These are phyloP conservation scores for Scytalopus superciliaris DNA, from an alignment of 2,113 vertebrate species.

Conservation along the genomic window DNA sequence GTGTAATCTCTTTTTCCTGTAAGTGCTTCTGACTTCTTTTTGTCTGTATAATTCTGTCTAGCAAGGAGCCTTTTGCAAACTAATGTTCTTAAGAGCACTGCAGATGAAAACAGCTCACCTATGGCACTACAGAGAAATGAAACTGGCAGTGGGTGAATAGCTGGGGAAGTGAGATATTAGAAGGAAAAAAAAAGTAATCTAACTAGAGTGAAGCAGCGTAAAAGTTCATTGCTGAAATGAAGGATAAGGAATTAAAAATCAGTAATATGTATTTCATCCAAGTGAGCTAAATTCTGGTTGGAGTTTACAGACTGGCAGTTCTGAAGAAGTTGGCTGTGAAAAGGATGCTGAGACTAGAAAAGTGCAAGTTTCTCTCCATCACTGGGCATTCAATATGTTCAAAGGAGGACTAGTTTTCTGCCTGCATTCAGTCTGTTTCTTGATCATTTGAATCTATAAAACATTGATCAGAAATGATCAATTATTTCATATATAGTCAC, in stretches of 20 bases:
- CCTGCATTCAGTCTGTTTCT: background rate
- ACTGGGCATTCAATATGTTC: fast-evolving
- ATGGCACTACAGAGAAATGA: background rate
- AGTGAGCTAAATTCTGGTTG: background rate
- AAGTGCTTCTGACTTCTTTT: slow-evolving; percentile 33
- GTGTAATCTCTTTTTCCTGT: slow-evolving; percentile 19
- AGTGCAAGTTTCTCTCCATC: background rate
- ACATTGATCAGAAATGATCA: background rate
- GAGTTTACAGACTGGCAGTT: background rate
- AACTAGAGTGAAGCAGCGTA: background rate
- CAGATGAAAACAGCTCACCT: slow-evolving; percentile 27
- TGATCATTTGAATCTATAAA: background rate
- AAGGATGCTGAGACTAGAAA: background rate
- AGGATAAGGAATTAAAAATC: background rate
- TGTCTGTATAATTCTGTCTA: slow-evolving; percentile 26
- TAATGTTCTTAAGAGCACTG: slow-evolving; percentile 8
- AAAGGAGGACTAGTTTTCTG: background rate
- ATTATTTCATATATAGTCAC: background rate
- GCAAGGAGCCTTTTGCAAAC: slow-evolving; percentile 31
- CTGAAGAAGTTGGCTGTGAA: background rate
- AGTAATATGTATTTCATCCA: background rate
- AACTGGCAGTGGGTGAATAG: background rate
- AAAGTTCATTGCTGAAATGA: background rate
- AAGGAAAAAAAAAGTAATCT: background rate
- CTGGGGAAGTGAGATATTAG: background rate